Conservation (phyloP, 2,113 vertebrate genomes). For the Gymnorhina tibicen region DNA sequence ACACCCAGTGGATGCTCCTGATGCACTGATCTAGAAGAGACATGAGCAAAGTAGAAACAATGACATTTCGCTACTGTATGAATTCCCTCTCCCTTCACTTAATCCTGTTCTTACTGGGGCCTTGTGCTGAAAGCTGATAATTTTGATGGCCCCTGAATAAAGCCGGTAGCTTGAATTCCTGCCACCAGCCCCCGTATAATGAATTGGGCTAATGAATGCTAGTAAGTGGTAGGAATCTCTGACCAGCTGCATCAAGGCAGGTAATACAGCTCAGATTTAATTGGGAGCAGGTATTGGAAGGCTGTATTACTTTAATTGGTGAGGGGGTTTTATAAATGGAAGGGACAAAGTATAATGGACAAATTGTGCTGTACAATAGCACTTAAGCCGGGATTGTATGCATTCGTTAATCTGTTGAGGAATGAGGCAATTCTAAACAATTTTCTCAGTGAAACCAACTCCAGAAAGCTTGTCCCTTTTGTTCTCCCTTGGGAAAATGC, state of each 20-base stretch:
- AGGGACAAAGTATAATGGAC: constrained; percentile 99
- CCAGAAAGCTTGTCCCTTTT: constrained; percentile 91
- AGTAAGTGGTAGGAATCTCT: constrained; percentile 85
- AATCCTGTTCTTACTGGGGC: constrained; percentile 74
- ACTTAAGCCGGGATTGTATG: constrained; percentile 97
- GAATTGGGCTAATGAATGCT: constrained; percentile 97
- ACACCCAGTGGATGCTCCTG: constrained; percentile 61
- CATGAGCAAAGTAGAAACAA: constrained; percentile 67
- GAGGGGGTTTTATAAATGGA: constrained; percentile 91
- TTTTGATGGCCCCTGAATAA: constrained; percentile 81
- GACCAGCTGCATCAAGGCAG: constrained; percentile 93
- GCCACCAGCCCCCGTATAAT: constrained; percentile 91
- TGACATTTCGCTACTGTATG: constrained; percentile 77
- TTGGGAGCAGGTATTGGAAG: constrained; percentile 99
- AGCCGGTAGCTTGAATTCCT: constrained; percentile 86
- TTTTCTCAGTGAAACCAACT: constrained; percentile 99
- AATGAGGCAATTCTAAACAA: constrained; percentile 99
- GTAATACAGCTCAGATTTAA: constrained; percentile 97
- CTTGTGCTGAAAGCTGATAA: constrained; percentile 78
- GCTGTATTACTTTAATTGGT: constrained; percentile 99
- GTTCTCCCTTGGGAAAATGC: constrained; percentile 97
- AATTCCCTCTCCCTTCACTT: constrained; percentile 71
- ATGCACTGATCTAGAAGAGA: constrained; percentile 55
- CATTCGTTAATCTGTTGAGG: constrained; percentile 99
- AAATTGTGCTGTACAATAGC: constrained; percentile 99